Base-by-base conservation (phyloP, 2,888 invertebrate species). In the Pseudanteris insignis region DNA sequence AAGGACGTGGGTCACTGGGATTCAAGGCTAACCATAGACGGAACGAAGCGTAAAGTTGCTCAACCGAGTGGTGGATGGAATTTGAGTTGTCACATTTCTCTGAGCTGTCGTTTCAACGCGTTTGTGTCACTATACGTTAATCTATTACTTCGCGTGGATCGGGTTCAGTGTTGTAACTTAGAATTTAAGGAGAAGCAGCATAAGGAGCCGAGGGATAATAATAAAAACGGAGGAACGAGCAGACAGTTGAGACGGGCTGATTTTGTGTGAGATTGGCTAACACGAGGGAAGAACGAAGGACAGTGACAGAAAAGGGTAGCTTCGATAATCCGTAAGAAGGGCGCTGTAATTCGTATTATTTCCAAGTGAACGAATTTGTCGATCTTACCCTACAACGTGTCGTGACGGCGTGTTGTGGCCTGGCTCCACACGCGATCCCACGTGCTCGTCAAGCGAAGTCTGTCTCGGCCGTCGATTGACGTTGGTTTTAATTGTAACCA, bases 151-250 rank as follows among this genome's bases (percentile, higher is more conserved):
- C 66, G 67, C 29, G 50, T 33, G 75, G 75, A 76, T 76, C 77
- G 67, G 77, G 76, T 77, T 78, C 74, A 73, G 77, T 78, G 78
- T 77, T 73, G 77, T 77, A 77, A 77, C 75, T 73, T 78, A 77
- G 78, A 51, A 70, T 77, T 67, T 76, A 77, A 77, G 68, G 69
- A 70, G 70, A 69, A 65, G 57, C 64, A 67, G 13, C 9, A 12
- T 12, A 10, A 34, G 24, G 13, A 13, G 67, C 70, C 15, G 12
- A 10, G n/a, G 15, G 11, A 18, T 7, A 69, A 71, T 72, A 74
- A 68, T 70, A 63, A 70, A 71, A 72, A 63, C 70, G 71, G 68
- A 72, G 71, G 72, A 72, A 58, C 66, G 62, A 40, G 38, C 65
- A 64, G 61, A 34, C 11, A 15, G 14, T n/a, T n/a, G n/a, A n/a